Evolutionary conservation across 2,797 vertebrate species (phyloP).

Genomic region (Eutrigla gurnardus): DNA sequence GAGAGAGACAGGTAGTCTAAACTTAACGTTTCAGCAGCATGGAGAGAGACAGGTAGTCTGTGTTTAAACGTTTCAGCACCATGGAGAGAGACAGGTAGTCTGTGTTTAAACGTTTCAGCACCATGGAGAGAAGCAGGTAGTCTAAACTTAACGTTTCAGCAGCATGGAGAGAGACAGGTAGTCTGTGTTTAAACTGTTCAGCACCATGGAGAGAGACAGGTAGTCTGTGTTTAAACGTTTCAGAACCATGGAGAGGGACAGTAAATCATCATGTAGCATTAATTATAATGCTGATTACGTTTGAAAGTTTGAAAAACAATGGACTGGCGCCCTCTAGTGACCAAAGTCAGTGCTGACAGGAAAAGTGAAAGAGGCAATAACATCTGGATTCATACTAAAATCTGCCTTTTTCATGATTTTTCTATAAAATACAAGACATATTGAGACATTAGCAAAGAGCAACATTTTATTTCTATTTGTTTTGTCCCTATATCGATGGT

Average conservation of each 20-base stretch:
- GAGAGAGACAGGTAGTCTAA: no score
- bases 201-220: not conserved
- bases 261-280: not conserved
- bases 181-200: not conserved
- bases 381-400: not conserved
- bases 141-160: no score
- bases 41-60: not conserved
- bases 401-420: not conserved
- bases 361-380: not conserved
- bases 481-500: not conserved
- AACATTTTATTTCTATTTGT: not conserved
- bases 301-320: constrained; percentile 52
- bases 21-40: no score
- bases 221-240: not conserved
- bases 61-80: constrained; percentile 4
- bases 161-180: not conserved
- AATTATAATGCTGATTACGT: not conserved
- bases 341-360: not conserved
- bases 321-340: constrained; percentile 56
- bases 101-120: constrained; percentile 7
- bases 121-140: not conserved
- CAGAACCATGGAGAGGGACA: constrained; percentile 1
- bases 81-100: not conserved
- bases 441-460: not conserved
- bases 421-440: not conserved